Percentiles rank a stretch among this genome's conserved stretches.
Evolutionary conservation across 2,797 vertebrate species (phyloP).

Genomic region (Decapterus maruadsi): DNA sequence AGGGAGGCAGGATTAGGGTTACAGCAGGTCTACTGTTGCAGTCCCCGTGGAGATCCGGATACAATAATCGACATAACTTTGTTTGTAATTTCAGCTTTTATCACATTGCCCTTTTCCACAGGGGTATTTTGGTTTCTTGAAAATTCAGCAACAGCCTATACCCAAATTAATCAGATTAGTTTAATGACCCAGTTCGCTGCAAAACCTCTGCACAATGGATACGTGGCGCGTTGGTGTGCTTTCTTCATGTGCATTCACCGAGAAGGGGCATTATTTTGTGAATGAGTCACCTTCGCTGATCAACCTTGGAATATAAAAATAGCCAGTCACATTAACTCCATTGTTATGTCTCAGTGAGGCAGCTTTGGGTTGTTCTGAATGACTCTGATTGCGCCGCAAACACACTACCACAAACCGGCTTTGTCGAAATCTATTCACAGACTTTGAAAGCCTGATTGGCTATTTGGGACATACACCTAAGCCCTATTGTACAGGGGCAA

Average conservation of each 20-base stretch:
- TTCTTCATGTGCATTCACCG: not conserved
- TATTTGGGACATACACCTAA: constrained; percentile 27
- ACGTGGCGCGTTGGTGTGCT: not conserved
- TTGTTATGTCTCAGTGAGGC: constrained; percentile 19
- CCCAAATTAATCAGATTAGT: constrained; percentile 18
- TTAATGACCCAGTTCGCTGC: constrained; percentile 1
- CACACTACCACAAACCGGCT: not conserved
- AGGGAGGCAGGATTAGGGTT: not conserved
- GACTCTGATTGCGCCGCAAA: constrained; percentile 7
- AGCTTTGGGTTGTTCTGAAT: constrained; percentile 15
- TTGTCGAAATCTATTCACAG: constrained; percentile 36
- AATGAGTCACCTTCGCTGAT: constrained; percentile 9
- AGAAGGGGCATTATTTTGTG: not conserved
- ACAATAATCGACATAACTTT: constrained; percentile 4
- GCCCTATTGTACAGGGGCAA: not conserved
- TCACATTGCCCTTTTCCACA: not conserved
- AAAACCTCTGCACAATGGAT: not conserved
- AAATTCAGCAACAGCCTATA: not conserved
- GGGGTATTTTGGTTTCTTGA: not conserved
- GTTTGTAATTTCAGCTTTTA: not conserved
- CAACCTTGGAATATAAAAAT: constrained; percentile 22
- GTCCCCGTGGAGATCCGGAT: not conserved
- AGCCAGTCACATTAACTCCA: not conserved
- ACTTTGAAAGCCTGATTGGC: constrained; percentile 22
- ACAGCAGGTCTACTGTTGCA: not conserved